Base-by-base conservation (phyloP, 2,113 vertebrate species). In the Podarcis muralis region DNA sequence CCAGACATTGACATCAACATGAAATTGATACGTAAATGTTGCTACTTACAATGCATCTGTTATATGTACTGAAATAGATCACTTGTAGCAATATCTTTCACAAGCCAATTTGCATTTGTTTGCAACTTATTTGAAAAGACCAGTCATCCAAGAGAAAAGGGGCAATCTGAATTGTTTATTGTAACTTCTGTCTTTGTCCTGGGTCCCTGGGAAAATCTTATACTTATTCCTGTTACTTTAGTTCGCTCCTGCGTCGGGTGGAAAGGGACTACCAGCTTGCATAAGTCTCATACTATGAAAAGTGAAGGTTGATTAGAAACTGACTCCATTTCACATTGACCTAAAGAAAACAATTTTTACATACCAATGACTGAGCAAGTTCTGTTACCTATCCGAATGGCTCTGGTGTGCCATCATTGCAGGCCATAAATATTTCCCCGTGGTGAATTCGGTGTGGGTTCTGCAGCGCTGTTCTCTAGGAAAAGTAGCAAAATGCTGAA, bases 231-330 rank as follows among this genome's bases (percentile, higher is more conserved):
- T 93, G 23, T 66, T 84, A 69, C 90, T 87, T 88, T 78, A 87
- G 81, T 89, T 87, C 92, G 88, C 88, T 95, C 78, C 83, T 90
- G 88, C 93, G 93, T 96, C 95, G 92, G 0, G 0, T 90, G 80
- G 30, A 85, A 93, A 57, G 92, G 94, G 93, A 83, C 92, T 94
- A 83, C 91, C 76, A 94, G 93, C n/a, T 84, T 92, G 90, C 91
- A 94, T 95, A 86, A 90, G 89, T 92, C 96, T 95, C 94, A 95
- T 91, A 80, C 89, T 94, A 81, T 90, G 89, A 94, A 88, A 95
- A 94, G 94, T 93, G 93, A 95, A 97, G 94, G 95, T 95, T 96
- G 94, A 95, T 97, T 96, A 96, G 96, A 97, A 97, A 95, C 93
- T 84, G 91, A 80, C 72, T 95, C 91, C 88, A 85, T 96, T 97